phyloP scores from a whole-genome alignment of 2,797 vertebrate genomes.

The Thaleichthys pacificus region DNA sequence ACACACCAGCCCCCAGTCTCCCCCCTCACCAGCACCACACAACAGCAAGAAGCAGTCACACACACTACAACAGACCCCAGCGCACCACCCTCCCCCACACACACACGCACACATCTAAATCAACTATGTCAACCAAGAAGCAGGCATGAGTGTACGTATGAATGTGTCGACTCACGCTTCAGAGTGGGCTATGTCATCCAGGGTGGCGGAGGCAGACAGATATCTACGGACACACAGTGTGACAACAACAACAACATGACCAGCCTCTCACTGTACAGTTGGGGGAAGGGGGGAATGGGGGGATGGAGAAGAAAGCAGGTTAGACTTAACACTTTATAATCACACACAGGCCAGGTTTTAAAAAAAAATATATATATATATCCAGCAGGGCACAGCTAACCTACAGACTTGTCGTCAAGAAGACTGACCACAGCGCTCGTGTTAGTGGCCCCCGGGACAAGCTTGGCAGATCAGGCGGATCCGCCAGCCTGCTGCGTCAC shows the following conservation, averaged over 20 bases:
- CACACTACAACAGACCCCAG: too few relatives aligned
- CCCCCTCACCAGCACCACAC: neutral
- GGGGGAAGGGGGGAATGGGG: constrained; percentile 2
- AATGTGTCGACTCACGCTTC: constrained; percentile 84
- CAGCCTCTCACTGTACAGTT: constrained; percentile 21
- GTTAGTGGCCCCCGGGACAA: neutral
- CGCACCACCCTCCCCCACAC: too few relatives aligned
- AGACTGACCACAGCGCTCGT: neutral
- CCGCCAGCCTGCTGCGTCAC: neutral
- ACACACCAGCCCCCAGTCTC: too few relatives aligned
- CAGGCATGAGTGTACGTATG: constrained; percentile 26
- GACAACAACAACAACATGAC: constrained; percentile 57
- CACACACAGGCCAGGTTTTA: neutral
- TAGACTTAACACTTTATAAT: constrained; percentile 11
- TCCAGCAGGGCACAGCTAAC: neutral
- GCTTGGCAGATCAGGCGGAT: neutral
- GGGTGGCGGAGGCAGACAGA: constrained; percentile 87
- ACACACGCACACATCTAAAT: too few relatives aligned
- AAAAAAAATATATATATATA: neutral
- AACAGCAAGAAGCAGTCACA: too few relatives aligned
- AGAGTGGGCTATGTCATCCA: constrained; percentile 88
- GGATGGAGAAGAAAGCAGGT: constrained; percentile 36
- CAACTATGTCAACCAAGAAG: constrained; percentile 28
- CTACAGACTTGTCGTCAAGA: neutral
- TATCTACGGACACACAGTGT: constrained; percentile 89